phyloP scores from a whole-genome alignment of 1,140 invertebrate species.

The Calephelis virginiensis region DNA sequence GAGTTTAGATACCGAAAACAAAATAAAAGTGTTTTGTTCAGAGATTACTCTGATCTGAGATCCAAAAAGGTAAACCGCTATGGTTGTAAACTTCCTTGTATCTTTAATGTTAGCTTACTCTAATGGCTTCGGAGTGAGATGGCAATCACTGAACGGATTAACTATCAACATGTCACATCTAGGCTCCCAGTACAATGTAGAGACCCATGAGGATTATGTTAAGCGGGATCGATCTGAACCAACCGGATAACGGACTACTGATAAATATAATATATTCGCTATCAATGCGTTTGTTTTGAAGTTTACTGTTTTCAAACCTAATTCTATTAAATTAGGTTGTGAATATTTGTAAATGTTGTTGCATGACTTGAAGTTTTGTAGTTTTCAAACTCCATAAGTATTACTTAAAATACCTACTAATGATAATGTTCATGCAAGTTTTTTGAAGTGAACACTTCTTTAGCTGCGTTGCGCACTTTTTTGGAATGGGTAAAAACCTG shows the following conservation, averaged over 20 bases:
- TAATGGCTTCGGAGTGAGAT: slow-evolving; percentile 2
- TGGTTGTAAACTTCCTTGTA: background rate
- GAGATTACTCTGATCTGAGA: no score
- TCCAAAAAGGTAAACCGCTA: background rate
- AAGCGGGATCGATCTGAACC: background rate
- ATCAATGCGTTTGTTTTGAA: background rate
- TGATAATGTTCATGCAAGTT: no score
- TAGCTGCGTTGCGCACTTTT: no score
- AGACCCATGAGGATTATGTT: slow-evolving; percentile 7
- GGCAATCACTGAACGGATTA: slow-evolving; percentile 11
- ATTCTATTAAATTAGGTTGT: no score
- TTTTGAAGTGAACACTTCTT: no score
- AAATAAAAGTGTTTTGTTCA: no score
- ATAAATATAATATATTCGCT: background rate
- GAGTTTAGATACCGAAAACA: no score
- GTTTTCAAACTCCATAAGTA: no score
- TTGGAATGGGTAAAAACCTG: no score
- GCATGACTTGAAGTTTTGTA: no score
- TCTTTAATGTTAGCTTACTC: slow-evolving; percentile 3
- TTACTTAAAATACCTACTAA: no score
- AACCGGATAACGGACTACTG: slow-evolving; percentile 1
- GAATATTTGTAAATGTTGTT: background rate
- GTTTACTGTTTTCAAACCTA: no score
- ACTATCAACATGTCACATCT: slow-evolving; percentile 15
- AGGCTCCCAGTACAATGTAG: slow-evolving; percentile 4